Evolutionary conservation across 1,140 invertebrate species (phyloP), one percentile per base, ranked within the genome.

Genomic region (Thaumatotibia leucotreta): DNA sequence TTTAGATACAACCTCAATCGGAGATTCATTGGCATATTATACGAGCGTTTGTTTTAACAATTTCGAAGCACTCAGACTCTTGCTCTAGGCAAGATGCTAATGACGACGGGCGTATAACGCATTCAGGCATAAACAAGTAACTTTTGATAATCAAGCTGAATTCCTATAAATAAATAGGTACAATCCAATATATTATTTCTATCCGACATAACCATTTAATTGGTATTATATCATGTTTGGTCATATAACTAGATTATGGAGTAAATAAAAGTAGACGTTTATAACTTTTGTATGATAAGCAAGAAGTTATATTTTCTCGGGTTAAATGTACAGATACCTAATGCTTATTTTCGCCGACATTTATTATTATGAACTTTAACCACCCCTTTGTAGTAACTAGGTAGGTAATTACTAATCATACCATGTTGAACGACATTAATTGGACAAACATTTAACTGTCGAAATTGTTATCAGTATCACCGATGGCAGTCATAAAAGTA

Each of bases 21-120:
- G 74, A 85, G 81, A 88, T 86, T 82, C 83, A 85, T 85, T 81
- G 72, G 76, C 69, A 76, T 82, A 81, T 86, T 86, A 80, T 80
- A 68, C 70, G 72, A 76, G 65, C 72, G 76, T 82, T 78, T 81
- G 78, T 80, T 82, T 79, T 67, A 75, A 76, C 72, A 67, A 66
- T 73, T 69, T 64, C 68, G 65, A 68, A 70, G 64, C 73, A 67
- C 66, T 73, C 52, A 14, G 73, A 64, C 31, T 67, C 45, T 14
- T 29, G 81, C 85, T 79, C 67, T 66, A 39, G 77, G 85, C 81
- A 68, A 77, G 68, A 10, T 45, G 61, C 65, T 54, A 71, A 76
- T 64, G 64, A 67, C 14, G 39, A 45, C 32, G 1, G 17, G 39
- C 5, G 39, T 17, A 45, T 20, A 45, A 45, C 20, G 39, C 39